Conservation (phyloP, 2,113 vertebrate genomes). For the Panthera uncia region DNA sequence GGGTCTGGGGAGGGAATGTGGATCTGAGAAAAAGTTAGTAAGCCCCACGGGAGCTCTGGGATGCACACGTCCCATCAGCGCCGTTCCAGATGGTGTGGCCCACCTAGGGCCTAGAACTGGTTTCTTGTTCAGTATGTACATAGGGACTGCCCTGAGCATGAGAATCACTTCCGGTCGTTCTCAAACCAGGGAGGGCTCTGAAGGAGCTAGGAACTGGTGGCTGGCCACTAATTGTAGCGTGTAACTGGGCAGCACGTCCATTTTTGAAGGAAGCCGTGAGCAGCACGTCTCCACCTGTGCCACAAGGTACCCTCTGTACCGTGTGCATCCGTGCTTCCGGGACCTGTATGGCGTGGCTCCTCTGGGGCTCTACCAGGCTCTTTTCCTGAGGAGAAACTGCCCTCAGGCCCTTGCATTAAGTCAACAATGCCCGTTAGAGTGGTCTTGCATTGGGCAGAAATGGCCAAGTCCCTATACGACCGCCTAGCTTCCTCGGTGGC, state of each 20-base stretch:
- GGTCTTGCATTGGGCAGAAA: background rate
- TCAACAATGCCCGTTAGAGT: background rate
- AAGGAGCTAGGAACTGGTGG: background rate
- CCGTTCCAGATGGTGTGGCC: background rate
- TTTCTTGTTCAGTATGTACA: background rate
- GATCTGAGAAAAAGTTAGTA: background rate
- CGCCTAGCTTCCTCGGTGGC: background rate
- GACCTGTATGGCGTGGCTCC: accelerated
- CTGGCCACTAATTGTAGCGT: background rate
- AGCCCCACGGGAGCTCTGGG: background rate
- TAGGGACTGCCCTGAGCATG: no score
- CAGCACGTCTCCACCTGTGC: background rate
- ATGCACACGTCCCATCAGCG: background rate
- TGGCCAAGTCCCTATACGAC: background rate
- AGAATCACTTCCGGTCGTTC: background rate
- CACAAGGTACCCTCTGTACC: no score
- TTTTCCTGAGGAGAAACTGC: background rate
- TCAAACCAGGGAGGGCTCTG: background rate
- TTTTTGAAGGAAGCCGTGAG: background rate
- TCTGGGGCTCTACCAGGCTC: no score
- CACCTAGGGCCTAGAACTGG: background rate
- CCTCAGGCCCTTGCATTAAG: background rate
- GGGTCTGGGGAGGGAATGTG: background rate
- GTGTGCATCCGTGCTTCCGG: background rate
- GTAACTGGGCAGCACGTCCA: background rate